Evolutionary conservation across 2,113 vertebrate genomes (phyloP).

Genomic region (Crotalus horridus): DNA sequence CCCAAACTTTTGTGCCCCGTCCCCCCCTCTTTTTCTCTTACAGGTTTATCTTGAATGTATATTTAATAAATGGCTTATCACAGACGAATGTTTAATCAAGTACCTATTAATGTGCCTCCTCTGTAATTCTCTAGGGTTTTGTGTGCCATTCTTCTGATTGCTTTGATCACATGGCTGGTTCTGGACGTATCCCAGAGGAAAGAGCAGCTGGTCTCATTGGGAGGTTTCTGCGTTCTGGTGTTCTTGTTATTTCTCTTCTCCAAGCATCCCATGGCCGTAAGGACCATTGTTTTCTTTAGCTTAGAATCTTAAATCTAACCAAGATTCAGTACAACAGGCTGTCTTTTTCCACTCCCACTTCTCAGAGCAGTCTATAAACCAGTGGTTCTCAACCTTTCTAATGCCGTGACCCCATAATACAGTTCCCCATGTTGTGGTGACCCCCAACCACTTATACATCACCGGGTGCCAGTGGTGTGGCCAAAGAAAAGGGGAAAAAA

Average conservation of each 20-base stretch:
- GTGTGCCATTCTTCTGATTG: conserved; percentile 60
- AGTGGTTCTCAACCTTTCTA: too few species aligned
- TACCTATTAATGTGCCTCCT: background rate
- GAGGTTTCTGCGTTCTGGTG: conserved; percentile 79
- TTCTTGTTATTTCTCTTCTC: conserved; percentile 79
- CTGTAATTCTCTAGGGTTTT: conserved; percentile 73
- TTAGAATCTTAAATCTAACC: background rate
- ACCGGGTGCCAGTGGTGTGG: too few species aligned
- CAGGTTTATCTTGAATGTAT: background rate
- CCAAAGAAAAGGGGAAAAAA: too few species aligned
- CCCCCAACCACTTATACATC: too few species aligned
- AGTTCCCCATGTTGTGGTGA: too few species aligned
- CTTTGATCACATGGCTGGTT: conserved; percentile 78
- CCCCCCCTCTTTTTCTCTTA: fast-evolving
- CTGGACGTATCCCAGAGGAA: conserved; percentile 79
- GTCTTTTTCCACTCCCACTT: background rate
- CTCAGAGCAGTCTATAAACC: background rate
- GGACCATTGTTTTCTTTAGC: conserved; percentile 39
- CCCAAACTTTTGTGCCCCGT: fast-evolving
- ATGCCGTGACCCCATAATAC: too few species aligned
- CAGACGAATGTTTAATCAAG: background rate
- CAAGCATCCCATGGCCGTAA: conserved; percentile 78
- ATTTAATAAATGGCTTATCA: background rate
- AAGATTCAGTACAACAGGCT: background rate
- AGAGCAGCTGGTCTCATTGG: conserved; percentile 87